phyloP scores from a whole-genome alignment of 1,140 invertebrate species.

The Megalopta genalis region DNA sequence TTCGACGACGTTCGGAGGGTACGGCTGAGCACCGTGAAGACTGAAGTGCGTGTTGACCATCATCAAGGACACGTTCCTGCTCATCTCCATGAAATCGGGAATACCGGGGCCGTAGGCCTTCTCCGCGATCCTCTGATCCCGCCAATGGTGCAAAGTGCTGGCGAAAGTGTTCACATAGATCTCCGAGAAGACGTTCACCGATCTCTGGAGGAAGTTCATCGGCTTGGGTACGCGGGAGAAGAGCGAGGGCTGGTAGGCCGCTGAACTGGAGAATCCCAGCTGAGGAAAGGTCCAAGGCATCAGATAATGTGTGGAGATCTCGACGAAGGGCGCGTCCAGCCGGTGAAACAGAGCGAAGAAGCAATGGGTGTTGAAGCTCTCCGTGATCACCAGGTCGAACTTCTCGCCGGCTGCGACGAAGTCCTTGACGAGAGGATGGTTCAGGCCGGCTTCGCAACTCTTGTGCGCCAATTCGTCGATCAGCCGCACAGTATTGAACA shows the following conservation, averaged over 20 bases:
- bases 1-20: conserved; percentile 82
- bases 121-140: conserved; percentile 72
- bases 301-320: conserved; percentile 80
- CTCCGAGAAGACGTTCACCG: conserved; percentile 77
- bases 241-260: conserved; percentile 82
- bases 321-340: conserved; percentile 82
- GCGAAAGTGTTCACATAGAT: too few relatives aligned
- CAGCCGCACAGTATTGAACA: conserved; percentile 21
- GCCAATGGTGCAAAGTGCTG: conserved; percentile 21
- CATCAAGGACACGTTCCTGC: conserved; percentile 70
- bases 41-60: conserved; percentile 82
- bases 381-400: conserved; percentile 84
- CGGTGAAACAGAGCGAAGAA: conserved; percentile 80
- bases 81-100: conserved; percentile 74
- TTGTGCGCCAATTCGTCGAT: conserved; percentile 30
- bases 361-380: conserved; percentile 85
- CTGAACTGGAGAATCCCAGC: conserved; percentile 82
- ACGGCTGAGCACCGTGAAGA: conserved; percentile 77
- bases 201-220: conserved; percentile 81
- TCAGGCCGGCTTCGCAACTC: conserved; percentile 79
- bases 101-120: conserved; percentile 74
- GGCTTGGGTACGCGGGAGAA: conserved; percentile 77
- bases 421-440: conserved; percentile 78
- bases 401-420: conserved; percentile 79
- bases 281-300: conserved; percentile 83